A percentile compares a stretch with the other conserved stretches of the same genome.
Conservation (phyloP, 2,797 vertebrate species). For the Trachops cirrhosus region DNA sequence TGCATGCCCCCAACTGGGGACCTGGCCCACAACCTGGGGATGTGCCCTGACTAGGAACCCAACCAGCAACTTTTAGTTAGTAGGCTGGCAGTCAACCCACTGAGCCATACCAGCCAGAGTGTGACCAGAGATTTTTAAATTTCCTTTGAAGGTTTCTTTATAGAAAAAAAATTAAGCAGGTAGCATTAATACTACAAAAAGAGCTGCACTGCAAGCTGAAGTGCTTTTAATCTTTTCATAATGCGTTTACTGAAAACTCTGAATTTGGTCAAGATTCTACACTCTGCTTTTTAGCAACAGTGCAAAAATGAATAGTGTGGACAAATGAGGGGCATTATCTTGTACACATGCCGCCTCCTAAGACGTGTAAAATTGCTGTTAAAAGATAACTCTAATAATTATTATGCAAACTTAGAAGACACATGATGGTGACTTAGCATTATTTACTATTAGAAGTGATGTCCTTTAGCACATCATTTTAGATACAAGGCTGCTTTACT, state of each 20-base stretch:
- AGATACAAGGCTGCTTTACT: constrained; percentile 75
- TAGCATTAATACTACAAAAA: not conserved
- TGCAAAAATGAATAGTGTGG: not conserved
- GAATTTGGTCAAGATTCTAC: constrained; percentile 21
- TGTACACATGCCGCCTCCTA: not conserved
- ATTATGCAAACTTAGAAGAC: not conserved
- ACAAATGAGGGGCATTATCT: not conserved
- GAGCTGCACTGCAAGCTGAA: not conserved
- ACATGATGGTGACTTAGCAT: not conserved
- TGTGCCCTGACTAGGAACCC: not conserved
- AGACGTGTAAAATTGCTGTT: not conserved
- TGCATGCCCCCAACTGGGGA: not conserved
- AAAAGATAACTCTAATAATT: constrained; percentile 2
- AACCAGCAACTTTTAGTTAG: not conserved
- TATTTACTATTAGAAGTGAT: not conserved
- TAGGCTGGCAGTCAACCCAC: not conserved
- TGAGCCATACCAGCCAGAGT: not conserved
- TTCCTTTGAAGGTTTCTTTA: not conserved
- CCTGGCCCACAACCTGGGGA: no score
- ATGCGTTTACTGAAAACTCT: not conserved
- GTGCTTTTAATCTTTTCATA: not conserved
- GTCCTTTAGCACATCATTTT: not conserved
- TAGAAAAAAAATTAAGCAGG: not conserved
- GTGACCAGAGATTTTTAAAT: not conserved
- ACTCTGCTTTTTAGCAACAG: not conserved